Conservation (phyloP, 2,888 invertebrate species). For the Mactromeris polynyma region DNA sequence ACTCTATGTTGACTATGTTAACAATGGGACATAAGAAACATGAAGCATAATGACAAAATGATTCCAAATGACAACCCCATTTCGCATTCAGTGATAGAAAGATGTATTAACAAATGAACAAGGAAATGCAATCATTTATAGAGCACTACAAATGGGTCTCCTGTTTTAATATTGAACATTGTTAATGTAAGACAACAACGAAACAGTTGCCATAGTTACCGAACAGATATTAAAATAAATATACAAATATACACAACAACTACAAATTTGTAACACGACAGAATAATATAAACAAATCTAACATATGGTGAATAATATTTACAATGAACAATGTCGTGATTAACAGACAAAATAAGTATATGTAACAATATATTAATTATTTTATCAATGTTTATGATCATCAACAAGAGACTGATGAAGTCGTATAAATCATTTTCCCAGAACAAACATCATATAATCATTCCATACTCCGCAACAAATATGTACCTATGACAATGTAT, state of each 20-base stretch:
- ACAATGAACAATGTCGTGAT: not conserved
- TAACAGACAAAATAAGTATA: not conserved
- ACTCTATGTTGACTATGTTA: too few species aligned
- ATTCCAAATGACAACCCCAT: too few species aligned
- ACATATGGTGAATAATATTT: not conserved
- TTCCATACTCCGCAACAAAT: too few species aligned
- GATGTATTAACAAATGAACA: not conserved
- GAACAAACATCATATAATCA: not conserved
- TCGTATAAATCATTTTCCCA: not conserved
- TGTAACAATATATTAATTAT: not conserved
- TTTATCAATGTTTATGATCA: not conserved
- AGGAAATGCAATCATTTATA: not conserved
- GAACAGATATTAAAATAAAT: not conserved
- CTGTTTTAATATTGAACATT: not conserved
- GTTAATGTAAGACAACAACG: not conserved
- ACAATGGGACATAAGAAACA: too few species aligned
- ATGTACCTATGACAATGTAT: too few species aligned
- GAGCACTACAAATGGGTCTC: not conserved
- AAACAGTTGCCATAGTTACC: not conserved
- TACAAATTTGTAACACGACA: not conserved
- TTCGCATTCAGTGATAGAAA: too few species aligned
- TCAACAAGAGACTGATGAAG: not conserved
- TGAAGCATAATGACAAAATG: too few species aligned
- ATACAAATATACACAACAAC: conserved; percentile 2
- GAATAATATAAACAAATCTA: not conserved